Percentiles rank a stretch among this genome's conserved stretches.
Conservation (phyloP, 2,113 vertebrate species). For the Dipodomys merriami region DNA sequence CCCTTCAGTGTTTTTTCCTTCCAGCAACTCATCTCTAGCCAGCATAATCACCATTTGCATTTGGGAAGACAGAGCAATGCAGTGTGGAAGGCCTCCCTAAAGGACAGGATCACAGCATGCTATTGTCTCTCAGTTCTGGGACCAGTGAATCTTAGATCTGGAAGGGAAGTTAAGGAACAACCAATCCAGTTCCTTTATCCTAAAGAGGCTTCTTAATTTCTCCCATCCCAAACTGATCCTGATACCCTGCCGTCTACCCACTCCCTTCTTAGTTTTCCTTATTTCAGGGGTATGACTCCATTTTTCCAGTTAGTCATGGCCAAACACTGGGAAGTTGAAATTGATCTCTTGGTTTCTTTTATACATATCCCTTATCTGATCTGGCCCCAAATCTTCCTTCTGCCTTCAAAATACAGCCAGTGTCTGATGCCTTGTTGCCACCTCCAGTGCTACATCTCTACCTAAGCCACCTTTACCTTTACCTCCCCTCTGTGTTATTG, state of each 20-base stretch:
- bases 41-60: conserved; percentile 33
- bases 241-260: fast-evolving
- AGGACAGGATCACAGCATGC: not conserved
- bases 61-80: conserved; percentile 49
- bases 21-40: conserved; percentile 55
- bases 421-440: not conserved
- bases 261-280: not conserved
- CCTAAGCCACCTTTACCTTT: not conserved
- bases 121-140: not conserved
- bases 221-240: not conserved
- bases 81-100: conserved; percentile 4
- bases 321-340: not conserved
- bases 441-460: not conserved
- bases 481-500: not conserved
- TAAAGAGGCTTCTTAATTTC: conserved; percentile 7
- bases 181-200: not conserved
- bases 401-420: not conserved
- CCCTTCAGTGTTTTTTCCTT: not conserved
- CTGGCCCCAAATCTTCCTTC: not conserved
- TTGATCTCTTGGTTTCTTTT: not conserved
- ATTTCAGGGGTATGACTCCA: not conserved
- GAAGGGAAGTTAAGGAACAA: not conserved
- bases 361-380: not conserved
- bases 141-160: not conserved
- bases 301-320: not conserved